phyloP scores from a whole-genome alignment of 2,888 invertebrate genomes.

The Cantharis lateralis region DNA sequence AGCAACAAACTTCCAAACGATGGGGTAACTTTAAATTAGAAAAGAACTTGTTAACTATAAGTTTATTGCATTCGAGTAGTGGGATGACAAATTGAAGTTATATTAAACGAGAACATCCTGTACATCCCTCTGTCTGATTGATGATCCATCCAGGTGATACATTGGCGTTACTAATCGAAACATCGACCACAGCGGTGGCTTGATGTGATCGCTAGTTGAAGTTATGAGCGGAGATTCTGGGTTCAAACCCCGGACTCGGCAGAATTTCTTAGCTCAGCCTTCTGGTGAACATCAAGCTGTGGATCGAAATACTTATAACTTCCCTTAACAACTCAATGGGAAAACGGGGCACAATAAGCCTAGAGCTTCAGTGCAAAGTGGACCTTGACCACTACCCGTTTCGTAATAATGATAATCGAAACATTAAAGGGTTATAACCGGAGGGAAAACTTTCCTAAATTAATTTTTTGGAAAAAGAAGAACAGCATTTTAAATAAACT shows the following conservation, averaged over 20 bases:
- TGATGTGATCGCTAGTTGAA: too few relatives aligned
- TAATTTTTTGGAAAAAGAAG: background rate
- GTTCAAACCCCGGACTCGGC: too few relatives aligned
- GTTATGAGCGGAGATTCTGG: too few relatives aligned
- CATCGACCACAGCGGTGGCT: too few relatives aligned
- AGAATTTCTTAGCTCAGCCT: too few relatives aligned
- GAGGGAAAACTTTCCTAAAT: background rate
- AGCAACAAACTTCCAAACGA: background rate
- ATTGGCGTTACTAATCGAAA: constrained; percentile 17
- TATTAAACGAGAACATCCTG: constrained; percentile 35
- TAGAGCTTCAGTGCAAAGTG: too few relatives aligned
- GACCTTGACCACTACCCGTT: too few relatives aligned
- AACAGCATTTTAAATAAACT: background rate
- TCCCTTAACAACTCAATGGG: too few relatives aligned
- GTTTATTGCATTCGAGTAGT: constrained; percentile 30
- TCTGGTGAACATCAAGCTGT: too few relatives aligned
- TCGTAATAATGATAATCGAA: too few relatives aligned
- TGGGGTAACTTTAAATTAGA: background rate
- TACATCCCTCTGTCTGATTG: constrained; percentile 34
- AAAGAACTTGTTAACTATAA: constrained; percentile 31
- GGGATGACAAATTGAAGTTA: constrained; percentile 36
- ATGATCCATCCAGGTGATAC: constrained; percentile 38
- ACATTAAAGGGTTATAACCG: constrained; percentile 13
- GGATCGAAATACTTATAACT: too few relatives aligned
- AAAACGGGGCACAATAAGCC: too few relatives aligned